Percentiles rank a stretch among this genome's conserved stretches.
Evolutionary conservation across 2,113 vertebrate genomes (phyloP).

Genomic region (Empidonax traillii): DNA sequence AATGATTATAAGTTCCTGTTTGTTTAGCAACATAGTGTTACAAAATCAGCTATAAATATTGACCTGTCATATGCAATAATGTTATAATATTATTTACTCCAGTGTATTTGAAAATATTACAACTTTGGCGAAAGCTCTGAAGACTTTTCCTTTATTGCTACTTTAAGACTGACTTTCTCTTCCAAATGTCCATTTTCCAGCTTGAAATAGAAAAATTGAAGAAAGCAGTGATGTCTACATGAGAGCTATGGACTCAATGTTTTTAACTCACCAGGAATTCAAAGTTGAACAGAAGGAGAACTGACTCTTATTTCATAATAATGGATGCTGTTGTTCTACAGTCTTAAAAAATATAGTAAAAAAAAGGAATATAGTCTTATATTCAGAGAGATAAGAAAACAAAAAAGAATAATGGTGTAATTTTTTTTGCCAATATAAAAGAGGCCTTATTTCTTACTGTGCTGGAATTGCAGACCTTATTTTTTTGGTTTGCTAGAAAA

Average conservation of each 20-base stretch:
- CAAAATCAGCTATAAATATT: neutral
- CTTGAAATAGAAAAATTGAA: constrained; percentile 93
- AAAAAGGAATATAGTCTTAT: constrained; percentile 61
- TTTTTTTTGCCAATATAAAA: constrained; percentile 86
- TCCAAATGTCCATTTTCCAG: constrained; percentile 68
- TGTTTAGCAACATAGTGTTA: neutral
- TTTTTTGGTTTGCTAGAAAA: constrained; percentile 81
- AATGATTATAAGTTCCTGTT: neutral
- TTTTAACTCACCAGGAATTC: constrained; percentile 34
- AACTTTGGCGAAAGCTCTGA: neutral
- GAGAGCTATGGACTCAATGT: constrained; percentile 64
- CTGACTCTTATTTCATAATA: constrained; percentile 52
- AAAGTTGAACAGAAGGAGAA: constrained; percentile 45
- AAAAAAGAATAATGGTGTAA: constrained; percentile 48
- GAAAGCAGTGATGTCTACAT: constrained; percentile 82
- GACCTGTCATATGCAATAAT: neutral
- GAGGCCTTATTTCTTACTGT: constrained; percentile 95
- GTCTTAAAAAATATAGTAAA: constrained; percentile 22
- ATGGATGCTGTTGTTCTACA: constrained; percentile 67
- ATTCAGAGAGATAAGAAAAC: constrained; percentile 52
- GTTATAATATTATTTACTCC: neutral
- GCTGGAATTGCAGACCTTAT: constrained; percentile 81
- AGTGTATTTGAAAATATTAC: neutral
- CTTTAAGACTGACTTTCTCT: neutral
- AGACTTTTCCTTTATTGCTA: neutral